Percentiles rank a stretch among this genome's conserved stretches.
Conservation (phyloP, 2,888 invertebrate genomes). For the Calameuta filiformis region DNA sequence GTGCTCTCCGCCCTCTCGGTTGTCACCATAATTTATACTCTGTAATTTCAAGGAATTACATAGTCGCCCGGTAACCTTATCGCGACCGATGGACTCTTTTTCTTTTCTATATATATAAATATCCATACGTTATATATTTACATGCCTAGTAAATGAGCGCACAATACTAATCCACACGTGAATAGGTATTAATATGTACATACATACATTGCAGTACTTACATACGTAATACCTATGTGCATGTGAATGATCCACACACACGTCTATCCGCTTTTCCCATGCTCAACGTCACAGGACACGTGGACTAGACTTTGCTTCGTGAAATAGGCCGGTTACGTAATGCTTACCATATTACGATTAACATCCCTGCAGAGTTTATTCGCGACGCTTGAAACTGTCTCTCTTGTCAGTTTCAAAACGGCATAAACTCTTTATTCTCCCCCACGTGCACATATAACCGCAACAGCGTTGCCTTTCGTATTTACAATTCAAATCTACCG, state of each 20-base stretch:
- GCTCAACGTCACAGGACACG: background rate
- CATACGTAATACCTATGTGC: background rate
- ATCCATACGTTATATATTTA: too few relatives aligned
- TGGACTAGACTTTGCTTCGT: background rate
- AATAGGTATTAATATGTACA: background rate
- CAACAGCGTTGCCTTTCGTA: slow-evolving; percentile 33
- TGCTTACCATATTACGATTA: background rate
- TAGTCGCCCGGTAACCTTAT: background rate
- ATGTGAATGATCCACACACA: background rate
- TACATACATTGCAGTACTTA: background rate
- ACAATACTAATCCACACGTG: background rate
- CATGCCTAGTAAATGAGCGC: background rate
- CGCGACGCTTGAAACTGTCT: background rate
- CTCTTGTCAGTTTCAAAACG: background rate
- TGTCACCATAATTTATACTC: background rate
- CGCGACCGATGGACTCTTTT: background rate
- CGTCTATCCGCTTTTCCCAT: too few relatives aligned
- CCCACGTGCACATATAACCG: slow-evolving; percentile 35
- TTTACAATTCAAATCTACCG: slow-evolving; percentile 52
- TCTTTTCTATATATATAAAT: background rate
- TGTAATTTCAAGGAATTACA: background rate
- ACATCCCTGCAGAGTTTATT: background rate
- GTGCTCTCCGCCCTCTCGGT: background rate
- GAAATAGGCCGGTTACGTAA: background rate
- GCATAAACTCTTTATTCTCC: slow-evolving; percentile 38